Conservation (phyloP, 30 jellyfish, hydroid and myxozoan species). For the Cassiopea andromeda region DNA sequence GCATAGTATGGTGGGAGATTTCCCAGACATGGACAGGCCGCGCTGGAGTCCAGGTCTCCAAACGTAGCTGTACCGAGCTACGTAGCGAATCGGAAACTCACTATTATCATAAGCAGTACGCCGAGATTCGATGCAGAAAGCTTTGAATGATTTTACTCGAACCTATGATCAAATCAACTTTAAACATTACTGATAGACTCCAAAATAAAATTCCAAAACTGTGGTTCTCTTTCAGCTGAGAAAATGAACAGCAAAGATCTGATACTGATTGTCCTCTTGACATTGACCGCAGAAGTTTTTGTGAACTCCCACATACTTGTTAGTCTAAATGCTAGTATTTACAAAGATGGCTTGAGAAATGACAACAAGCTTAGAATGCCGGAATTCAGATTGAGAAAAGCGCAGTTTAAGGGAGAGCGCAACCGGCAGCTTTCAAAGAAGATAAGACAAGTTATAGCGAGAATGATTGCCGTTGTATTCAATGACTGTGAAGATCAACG, state of each 20-base stretch:
- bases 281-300: not conserved
- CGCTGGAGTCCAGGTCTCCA: too few species aligned
- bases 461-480: not conserved
- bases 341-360: not conserved
- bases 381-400: not conserved
- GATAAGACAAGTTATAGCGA: not conserved
- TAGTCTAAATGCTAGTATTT: not conserved
- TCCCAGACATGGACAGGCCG: too few species aligned
- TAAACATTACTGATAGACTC: not conserved
- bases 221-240: not conserved
- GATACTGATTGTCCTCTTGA: not conserved
- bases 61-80: too few species aligned
- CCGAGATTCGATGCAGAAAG: too few species aligned
- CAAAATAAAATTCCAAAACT: not conserved
- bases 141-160: too few species aligned
- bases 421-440: not conserved
- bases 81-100: too few species aligned
- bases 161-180: not conserved
- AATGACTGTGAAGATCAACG: slow-evolving; percentile 1
- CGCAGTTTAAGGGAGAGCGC: not conserved
- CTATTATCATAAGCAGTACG: too few species aligned
- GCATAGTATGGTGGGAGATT: too few species aligned
- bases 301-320: slow-evolving; percentile 23
- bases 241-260: not conserved
- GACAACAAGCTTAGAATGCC: not conserved